Percentiles rank a stretch among this genome's conserved stretches.
Conservation (phyloP, 2,888 invertebrate genomes). For the Choreutis nemorana region DNA sequence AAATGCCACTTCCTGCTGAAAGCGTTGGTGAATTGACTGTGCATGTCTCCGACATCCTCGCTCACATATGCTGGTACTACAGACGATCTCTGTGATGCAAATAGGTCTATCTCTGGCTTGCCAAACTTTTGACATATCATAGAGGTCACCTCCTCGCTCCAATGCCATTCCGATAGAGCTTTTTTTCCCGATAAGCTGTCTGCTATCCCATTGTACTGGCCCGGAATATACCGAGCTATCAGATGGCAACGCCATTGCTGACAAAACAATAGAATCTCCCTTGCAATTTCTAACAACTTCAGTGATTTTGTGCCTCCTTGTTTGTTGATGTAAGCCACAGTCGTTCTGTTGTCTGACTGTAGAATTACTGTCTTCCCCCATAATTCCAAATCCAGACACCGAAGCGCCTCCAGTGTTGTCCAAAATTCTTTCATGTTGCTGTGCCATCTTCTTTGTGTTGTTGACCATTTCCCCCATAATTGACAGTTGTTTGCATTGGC, state of each 20-base stretch:
- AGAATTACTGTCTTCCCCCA: conserved; percentile 5
- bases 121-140: conserved; percentile 7
- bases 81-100: conserved; percentile 6
- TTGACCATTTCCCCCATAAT: conserved; percentile 5
- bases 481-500: conserved; percentile 8
- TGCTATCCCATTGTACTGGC: conserved; percentile 19
- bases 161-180: conserved; percentile 12
- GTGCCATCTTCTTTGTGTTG: conserved; percentile 7
- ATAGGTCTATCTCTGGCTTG: conserved; percentile 9
- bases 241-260: neutral
- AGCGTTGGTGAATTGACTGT: conserved; percentile 6
- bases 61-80: conserved; percentile 8
- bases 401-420: too few relatives aligned
- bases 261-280: conserved; percentile 3
- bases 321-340: conserved; percentile 7
- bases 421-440: conserved; percentile 8
- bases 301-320: conserved; percentile 10
- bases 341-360: conserved; percentile 10
- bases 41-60: conserved; percentile 6
- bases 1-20: conserved; percentile 8
- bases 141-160: conserved; percentile 6
- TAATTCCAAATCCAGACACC: neutral
- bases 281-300: conserved; percentile 3
- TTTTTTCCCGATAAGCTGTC: conserved; percentile 14
- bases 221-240: conserved; percentile 13